Base-by-base conservation (phyloP, 2,888 invertebrate genomes). In the Drosophila mettleri region DNA sequence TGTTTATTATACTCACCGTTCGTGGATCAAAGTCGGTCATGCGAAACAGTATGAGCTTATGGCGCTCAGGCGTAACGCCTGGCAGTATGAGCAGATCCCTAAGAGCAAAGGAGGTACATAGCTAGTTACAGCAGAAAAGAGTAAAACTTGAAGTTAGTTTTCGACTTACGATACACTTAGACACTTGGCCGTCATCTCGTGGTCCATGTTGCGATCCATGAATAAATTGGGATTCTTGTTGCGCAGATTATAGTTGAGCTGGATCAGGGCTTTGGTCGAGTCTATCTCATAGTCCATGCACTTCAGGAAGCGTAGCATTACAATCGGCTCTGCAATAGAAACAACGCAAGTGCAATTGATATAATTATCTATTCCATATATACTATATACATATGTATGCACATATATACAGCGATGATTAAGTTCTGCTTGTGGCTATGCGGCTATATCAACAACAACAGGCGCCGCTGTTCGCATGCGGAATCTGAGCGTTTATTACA, bases 211-310 rank as follows among this genome's bases (percentile, higher is more conserved):
- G 39, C 94, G 90, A 52, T 93, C 91, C 7, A 91, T 86, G 77
- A 94, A 94, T 68, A 94, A 91, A 80, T 94, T 93, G 2, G 93
- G 92, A 55, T 93, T 91, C 74, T 93, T 93, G n/a, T 93, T 93
- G 22, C 94, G 91, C 62, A 94, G 83, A 16, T 92, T 92, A 74
- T 92, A 94, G 86, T 91, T 91, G 3, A 89, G 69, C 51, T 90
- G 88, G 29, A 91, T 84, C n/a, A 92, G 55, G 18, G 80, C 61
- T 60, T 91, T 90, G 1, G 90, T 82, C 33, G 31, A 4, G 14
- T 87, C 78, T 20, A 87, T 86, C 33, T 92, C 86, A 14, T 74
- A 81, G 14, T 80, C 55, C 80, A 86, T 85, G 39, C 89, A 88
- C 71, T 90, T 88, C 2, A 91, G 61, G 60, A 90, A 91, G 3